Evolutionary conservation across 2,797 vertebrate genomes (phyloP).

Genomic region (Centroberyx gerrardi): DNA sequence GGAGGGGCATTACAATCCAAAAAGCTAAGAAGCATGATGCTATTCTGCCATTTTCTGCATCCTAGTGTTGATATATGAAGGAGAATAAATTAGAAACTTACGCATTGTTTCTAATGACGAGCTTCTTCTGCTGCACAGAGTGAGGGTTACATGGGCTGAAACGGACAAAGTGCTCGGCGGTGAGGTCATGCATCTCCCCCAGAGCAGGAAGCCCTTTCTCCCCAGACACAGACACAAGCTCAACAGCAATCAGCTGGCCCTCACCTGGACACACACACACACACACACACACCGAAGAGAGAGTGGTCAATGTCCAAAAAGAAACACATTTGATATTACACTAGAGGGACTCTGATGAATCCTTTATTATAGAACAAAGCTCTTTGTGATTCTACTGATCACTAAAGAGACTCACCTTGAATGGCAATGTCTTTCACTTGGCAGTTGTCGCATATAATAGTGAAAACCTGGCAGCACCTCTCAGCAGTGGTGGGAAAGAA

Average conservation of each 20-base stretch:
- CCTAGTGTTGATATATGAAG: not conserved
- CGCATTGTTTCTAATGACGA: conserved; percentile 90
- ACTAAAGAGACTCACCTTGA: conserved; percentile 83
- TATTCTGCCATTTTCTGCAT: not conserved
- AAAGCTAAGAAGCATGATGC: not conserved
- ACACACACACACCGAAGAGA: conserved; percentile 3
- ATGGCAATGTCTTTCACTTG: conserved; percentile 89
- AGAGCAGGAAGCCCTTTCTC: conserved; percentile 76
- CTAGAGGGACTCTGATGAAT: not conserved
- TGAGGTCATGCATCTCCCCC: conserved; percentile 85
- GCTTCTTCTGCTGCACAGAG: conserved; percentile 76
- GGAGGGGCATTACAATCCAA: not conserved
- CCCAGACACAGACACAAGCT: conserved; percentile 87
- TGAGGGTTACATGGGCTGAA: conserved; percentile 89
- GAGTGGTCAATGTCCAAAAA: not conserved
- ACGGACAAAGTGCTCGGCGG: conserved; percentile 87
- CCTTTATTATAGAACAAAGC: not conserved
- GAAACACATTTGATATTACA: not conserved
- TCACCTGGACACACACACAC: conserved; percentile 80
- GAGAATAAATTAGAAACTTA: conserved; percentile 73
- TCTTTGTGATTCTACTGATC: not conserved
- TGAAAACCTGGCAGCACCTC: conserved; percentile 82
- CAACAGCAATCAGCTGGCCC: conserved; percentile 88
- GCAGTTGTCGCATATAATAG: conserved; percentile 92
- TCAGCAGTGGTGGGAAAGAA: conserved; percentile 89